Base-by-base conservation (phyloP, 1,140 invertebrate species). In the Trigoniulus corallinus region DNA sequence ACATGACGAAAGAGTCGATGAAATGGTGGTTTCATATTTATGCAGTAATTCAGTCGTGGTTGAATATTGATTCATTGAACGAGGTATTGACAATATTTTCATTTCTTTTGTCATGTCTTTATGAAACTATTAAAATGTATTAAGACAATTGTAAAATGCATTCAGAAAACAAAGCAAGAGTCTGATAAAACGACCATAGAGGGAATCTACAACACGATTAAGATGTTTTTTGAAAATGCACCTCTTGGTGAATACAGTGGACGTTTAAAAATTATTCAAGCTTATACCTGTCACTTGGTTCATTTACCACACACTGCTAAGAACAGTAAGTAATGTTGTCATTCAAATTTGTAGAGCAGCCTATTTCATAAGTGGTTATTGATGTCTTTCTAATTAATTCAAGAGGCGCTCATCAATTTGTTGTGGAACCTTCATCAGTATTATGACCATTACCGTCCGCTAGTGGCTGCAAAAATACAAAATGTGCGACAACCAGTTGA, bases 11-110 rank as follows among this genome's bases (percentile, higher is more conserved):
- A 0, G 71, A 76, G 48, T 73, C 76, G 0, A 74, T 79, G 29
- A 84, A 82, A 65, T 94, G 87, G 77, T 96, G 89, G 88, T 88
- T 91, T 63, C 79, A 84, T 61, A 63, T 96, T 18, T 93, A 84
- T 61, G 74, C 78, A 10, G 65, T 86, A 1, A 62, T 83, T 3
- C 72, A 77, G 39, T 62, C 64, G 27, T 76, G 70, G 18, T 40
- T 60, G 3, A 51, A 62, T 13, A 49, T 51, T n/a, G 56, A 59
- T 39, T 39, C 18, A 12, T 39, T 39, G 37, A 39, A 39, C 12
- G 18, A 39, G 12, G 37, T 39, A 18, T 12, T 18, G 12, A 39
- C 12, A 39, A 13, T 39, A 13, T 39, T 39, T 12, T 39, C 12
- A 39, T 39, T 39, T 39, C 18, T 39, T 13, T 39, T 13, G 37